These are phyloP conservation scores for Peromyscus leucopus DNA, from an alignment of 2,113 vertebrate species.

Conservation along the genomic window DNA sequence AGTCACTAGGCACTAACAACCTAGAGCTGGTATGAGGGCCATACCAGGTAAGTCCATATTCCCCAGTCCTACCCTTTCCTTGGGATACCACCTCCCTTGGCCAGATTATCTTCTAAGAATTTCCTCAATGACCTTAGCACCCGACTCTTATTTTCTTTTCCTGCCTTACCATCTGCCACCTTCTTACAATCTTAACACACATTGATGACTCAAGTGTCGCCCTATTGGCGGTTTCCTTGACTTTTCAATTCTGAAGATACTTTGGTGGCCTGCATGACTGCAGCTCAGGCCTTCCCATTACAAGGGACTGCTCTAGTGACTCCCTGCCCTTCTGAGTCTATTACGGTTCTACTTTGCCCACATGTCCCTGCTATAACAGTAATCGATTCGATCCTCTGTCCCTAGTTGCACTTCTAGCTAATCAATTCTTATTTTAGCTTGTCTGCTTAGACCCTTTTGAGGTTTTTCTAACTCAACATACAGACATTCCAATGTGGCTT, in stretches of 20 bases:
- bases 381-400: not conserved
- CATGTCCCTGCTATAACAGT: not conserved
- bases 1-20: not conserved
- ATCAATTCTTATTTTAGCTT: conserved; percentile 33
- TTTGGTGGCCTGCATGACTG: not conserved
- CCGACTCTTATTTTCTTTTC: not conserved
- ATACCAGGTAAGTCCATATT: not conserved
- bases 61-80: not conserved
- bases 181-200: not conserved
- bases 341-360: not conserved
- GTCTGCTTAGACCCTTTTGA: not conserved
- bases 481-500: conserved; percentile 17
- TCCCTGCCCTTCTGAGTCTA: not conserved
- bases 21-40: not conserved
- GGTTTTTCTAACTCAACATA: conserved; percentile 11
- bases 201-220: not conserved
- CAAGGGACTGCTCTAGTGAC: not conserved
- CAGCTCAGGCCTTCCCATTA: not conserved
- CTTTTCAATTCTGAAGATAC: not conserved
- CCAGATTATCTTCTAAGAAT: not conserved
- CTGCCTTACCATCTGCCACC: not conserved
- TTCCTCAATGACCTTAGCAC: not conserved
- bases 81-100: not conserved
- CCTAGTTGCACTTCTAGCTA: not conserved
- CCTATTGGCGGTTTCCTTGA: not conserved